Base-by-base conservation (phyloP, 2,797 vertebrate genomes). In the Apogon hyalosoma region DNA sequence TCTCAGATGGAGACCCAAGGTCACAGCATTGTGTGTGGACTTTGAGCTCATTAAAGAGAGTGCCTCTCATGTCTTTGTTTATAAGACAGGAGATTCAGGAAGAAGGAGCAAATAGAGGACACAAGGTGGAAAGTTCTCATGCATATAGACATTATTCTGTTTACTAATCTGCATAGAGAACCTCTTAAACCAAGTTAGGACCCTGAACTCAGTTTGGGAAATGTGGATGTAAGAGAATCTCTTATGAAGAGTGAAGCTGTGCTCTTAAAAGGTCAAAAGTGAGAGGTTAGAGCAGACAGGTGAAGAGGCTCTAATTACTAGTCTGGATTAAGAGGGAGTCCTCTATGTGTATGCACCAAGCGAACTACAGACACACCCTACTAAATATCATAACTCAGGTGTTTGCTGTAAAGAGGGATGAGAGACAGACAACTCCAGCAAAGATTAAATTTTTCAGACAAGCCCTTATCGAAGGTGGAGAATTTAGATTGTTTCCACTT, bases 41-140 rank as follows among this genome's bases (percentile, higher is more conserved):
- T 52, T 51, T 67, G 55, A 77, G 46, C 77, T 82, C 73, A 77
- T 79, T 77, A 79, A 51, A 61, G 24, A 78, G 33, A 58, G 63
- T 19, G 45, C n/a, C n/a, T 62, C 41, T 52, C 49, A 63, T 49
- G 33, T 59, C 52, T 60, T 57, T 61, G 67, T 64, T 83, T 77
- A 82, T 43, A 73, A 42, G 31, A 63, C 7, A 50, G 33, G 40
- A 57, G 6, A 33, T 38, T 42, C 18, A 13, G 49, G 13, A 21
- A 11, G 31, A 40, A 48, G 18, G 14, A 1, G 6, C 7, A 48
- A n/a, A 47, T 16, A 28, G 0, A 59, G 21, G 9, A 57, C 11
- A 14, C 33, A 19, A 47, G 15, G 41, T 13, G n/a, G 28, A 31
- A 28, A 55, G 7, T 0, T n/a, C 19, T 31, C 2, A 21, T 36